Base-by-base conservation (phyloP, 2,888 invertebrate genomes). In the Hirudinaria manillensis region DNA sequence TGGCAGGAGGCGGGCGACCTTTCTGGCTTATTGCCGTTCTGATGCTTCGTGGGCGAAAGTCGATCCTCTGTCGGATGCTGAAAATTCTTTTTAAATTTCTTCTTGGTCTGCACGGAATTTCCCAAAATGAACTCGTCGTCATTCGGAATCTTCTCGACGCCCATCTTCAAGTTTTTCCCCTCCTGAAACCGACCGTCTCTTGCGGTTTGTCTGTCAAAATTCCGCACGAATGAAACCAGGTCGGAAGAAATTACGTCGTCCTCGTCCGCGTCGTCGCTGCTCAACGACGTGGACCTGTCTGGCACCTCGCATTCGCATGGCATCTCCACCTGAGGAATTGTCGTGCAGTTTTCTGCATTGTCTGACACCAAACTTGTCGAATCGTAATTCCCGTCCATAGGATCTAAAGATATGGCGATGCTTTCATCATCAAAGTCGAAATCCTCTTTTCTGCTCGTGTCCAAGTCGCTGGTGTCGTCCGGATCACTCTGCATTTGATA, bases 401-500 rank as follows among this genome's bases (percentile, higher is more conserved):
- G 68, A 34, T 68, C 68, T 29, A 68, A 13, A n/a, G 68, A 68
- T 68, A 68, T 36, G n/a, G 68, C 68, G 7, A 68, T n/a, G 27
- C 36, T 68, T n/a, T 68, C 68, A n/a, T 34, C 36, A 13, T 68
- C 68, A 10, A 45, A 45, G 68, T 68, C 68, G 27, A n/a, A 32
- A 29, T 68, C 68, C 13, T 68, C 68, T 29, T 68, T 68, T 32
- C 36, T 29, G n/a, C 68, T 68, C 7, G 36, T 7, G 36, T 68
- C 36, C 29, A 34, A n/a, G 68, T 68, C 68, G 21, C 68, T 34
- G 6, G 32, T 7, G 19, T 68, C 36, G 36, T 36, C 68, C 36
- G 68, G n/a, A 32, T 68, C 34, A 24, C 61, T 29, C 36, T 68
- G 68, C n/a, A 36, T 24, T n/a, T 68, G n/a, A 32, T 68, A 68